phyloP scores from a whole-genome alignment of 2,113 vertebrate genomes.

The Hucho hucho region DNA sequence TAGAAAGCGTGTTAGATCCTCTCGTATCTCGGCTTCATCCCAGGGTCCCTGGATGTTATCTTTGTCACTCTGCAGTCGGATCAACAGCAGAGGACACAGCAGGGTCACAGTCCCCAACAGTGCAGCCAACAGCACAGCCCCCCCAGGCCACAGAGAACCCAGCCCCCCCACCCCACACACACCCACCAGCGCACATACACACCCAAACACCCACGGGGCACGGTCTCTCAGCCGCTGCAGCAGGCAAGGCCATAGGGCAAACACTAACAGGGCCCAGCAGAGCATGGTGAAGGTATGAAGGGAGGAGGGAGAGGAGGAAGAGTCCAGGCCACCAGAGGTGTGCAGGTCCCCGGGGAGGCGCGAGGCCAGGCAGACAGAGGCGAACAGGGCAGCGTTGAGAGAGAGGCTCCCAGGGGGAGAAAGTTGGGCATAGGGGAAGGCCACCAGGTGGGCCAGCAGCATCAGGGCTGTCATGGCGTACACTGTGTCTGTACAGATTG shows the following conservation, averaged over 20 bases:
- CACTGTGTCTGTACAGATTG: conserved; percentile 95
- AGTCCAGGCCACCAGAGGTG: conserved; percentile 91
- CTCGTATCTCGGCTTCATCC: conserved; percentile 97
- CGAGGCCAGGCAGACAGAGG: conserved; percentile 92
- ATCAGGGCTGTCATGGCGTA: conserved; percentile 94
- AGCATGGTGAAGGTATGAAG: conserved; percentile 93
- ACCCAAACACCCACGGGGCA: conserved; percentile 72
- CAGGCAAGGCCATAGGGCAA: conserved; percentile 94
- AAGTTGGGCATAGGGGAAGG: conserved; percentile 88
- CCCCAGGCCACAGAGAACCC: conserved; percentile 77
- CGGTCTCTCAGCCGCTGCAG: conserved; percentile 85
- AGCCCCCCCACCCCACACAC: conserved; percentile 76
- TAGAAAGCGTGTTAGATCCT: conserved; percentile 87
- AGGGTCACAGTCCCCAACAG: conserved; percentile 80
- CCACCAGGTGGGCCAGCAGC: conserved; percentile 92
- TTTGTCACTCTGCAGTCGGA: conserved; percentile 88
- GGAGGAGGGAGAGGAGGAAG: conserved; percentile 82
- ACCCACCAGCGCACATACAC: conserved; percentile 79
- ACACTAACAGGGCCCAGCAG: conserved; percentile 91
- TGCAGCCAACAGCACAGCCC: conserved; percentile 79
- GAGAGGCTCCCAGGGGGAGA: conserved; percentile 91
- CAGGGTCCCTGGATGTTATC: conserved; percentile 98
- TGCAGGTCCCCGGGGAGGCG: conserved; percentile 88
- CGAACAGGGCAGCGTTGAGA: conserved; percentile 94
- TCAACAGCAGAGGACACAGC: conserved; percentile 87